Evolutionary conservation across 37 sponge, comb jelly and placozoan genomes (phyloP).

Genomic region (Amphimedon queenslandica): DNA sequence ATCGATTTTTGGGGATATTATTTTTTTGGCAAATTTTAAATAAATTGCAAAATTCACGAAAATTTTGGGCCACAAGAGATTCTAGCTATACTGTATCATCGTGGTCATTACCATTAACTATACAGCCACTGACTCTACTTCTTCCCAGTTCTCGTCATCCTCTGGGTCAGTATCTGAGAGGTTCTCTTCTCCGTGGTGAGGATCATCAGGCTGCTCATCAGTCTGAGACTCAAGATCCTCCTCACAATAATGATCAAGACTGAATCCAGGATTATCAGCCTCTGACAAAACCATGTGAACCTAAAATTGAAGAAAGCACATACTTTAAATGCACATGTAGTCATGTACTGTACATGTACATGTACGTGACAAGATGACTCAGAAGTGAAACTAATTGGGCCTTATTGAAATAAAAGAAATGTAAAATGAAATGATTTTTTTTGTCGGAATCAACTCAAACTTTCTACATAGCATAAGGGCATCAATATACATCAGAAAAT

Average conservation of each 20-base stretch:
- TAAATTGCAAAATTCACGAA: too few species aligned
- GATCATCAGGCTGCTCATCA: neutral
- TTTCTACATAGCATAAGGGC: too few species aligned
- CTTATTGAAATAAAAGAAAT: neutral
- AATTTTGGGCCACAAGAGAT: too few species aligned
- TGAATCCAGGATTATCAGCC: conserved; percentile 8
- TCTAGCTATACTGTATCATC: neutral
- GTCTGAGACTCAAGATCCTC: neutral
- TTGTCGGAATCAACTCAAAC: too few species aligned
- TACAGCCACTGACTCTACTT: neutral
- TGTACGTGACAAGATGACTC: neutral
- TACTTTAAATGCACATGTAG: neutral
- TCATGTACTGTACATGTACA: neutral
- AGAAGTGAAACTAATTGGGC: neutral
- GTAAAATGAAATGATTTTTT: neutral
- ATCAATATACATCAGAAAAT: too few species aligned
- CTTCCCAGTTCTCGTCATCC: conserved; percentile 34
- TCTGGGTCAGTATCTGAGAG: conserved; percentile 67
- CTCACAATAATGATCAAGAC: neutral
- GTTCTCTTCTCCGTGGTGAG: conserved; percentile 34
- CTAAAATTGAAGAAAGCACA: conserved; percentile 12
- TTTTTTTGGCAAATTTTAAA: too few species aligned
- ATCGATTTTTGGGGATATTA: too few species aligned
- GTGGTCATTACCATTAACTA: neutral
- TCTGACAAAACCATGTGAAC: conserved; percentile 53